A percentile compares a stretch with the other conserved stretches of the same genome.
Evolutionary conservation across 64 coral and sea anemone species (phyloP).

Genomic region (Platygyra sinensis): DNA sequence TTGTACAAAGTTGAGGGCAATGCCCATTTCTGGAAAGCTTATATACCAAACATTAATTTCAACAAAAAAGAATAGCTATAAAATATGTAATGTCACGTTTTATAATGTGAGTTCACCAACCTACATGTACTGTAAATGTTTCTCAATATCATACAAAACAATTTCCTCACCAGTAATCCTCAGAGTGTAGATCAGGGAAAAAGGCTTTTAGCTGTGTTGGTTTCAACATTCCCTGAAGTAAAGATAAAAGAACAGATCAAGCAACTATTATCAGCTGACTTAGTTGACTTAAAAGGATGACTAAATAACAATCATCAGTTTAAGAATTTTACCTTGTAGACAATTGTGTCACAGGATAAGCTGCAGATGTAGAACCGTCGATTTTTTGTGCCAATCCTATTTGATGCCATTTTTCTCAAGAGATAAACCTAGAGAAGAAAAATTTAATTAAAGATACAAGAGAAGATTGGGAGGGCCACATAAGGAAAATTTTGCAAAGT

Average conservation of each 20-base stretch:
- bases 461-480: too few relatives aligned
- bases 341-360: constrained; percentile 82
- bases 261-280: too few relatives aligned
- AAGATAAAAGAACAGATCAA: background rate
- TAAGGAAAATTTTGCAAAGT: too few relatives aligned
- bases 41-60: too few relatives aligned
- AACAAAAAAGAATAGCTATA: too few relatives aligned
- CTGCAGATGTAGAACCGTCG: constrained; percentile 89
- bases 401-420: constrained; percentile 80
- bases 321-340: constrained; percentile 78
- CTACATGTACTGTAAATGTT: background rate
- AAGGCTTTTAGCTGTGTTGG: constrained; percentile 76
- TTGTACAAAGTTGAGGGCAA: too few relatives aligned
- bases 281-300: too few relatives aligned
- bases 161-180: constrained; percentile 80
- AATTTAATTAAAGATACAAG: background rate
- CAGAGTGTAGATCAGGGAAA: constrained; percentile 72
- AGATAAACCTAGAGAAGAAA: constrained; percentile 67
- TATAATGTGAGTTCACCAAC: background rate
- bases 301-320: too few relatives aligned
- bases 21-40: too few relatives aligned
- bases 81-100: too few relatives aligned
- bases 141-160: background rate
- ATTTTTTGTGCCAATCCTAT: constrained; percentile 78
- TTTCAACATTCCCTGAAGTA: constrained; percentile 87